These are phyloP conservation scores for Gobionotothen gibberifrons DNA, from an alignment of 2,797 vertebrate species.

Conservation along the genomic window DNA sequence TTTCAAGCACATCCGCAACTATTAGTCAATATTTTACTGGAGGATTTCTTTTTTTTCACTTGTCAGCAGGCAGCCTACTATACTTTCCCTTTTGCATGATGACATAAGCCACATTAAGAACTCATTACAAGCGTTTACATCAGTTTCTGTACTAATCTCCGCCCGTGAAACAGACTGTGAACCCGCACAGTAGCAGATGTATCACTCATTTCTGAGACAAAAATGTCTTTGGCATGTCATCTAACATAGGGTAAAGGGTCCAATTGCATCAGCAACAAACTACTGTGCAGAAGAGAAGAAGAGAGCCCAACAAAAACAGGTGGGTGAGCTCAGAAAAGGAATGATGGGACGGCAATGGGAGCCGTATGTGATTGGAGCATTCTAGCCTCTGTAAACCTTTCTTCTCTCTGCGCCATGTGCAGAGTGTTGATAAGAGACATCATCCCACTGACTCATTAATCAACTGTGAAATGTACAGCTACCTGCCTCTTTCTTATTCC, in stretches of 20 bases:
- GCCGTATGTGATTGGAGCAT: conserved; percentile 76
- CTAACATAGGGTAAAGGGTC: conserved; percentile 26
- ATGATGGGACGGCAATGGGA: conserved; percentile 77
- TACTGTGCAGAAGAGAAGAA: conserved; percentile 51
- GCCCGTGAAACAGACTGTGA: conserved; percentile 38
- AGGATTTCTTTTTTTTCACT: conserved; percentile 23
- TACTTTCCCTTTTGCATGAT: conserved; percentile 32
- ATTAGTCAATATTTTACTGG: conserved; percentile 43
- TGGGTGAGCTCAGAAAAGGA: conserved; percentile 76
- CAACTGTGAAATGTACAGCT: conserved; percentile 84
- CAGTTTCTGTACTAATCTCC: conserved; percentile 67
- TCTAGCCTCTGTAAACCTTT: conserved; percentile 74
- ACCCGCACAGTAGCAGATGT: conserved; percentile 50
- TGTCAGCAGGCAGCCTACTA: conserved; percentile 33
- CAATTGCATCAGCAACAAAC: conserved; percentile 65
- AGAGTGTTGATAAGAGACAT: conserved; percentile 83
- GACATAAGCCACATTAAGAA: conserved; percentile 51
- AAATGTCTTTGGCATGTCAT: conserved; percentile 31
- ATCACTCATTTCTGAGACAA: conserved; percentile 45
- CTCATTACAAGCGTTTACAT: conserved; percentile 73
- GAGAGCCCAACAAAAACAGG: conserved; percentile 67
- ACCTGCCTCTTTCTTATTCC: conserved; percentile 82
- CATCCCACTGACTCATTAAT: conserved; percentile 86
- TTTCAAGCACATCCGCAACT: conserved; percentile 59
- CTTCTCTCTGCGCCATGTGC: conserved; percentile 79